Conservation (phyloP, 2,797 vertebrate genomes). For the Sebastes minor region DNA sequence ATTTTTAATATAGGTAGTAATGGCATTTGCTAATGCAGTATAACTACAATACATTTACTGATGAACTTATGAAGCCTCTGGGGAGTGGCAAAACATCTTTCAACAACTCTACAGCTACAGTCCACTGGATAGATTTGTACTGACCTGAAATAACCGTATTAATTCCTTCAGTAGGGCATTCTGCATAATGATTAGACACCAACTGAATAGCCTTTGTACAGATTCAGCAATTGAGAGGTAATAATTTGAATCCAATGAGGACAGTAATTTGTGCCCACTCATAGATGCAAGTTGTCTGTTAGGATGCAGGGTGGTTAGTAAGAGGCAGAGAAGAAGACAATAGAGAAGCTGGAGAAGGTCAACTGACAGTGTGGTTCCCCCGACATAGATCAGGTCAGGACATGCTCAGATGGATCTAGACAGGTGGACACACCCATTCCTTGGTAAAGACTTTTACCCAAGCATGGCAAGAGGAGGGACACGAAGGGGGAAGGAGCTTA, state of each 20-base stretch:
- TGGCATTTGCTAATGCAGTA: not conserved
- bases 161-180: not conserved
- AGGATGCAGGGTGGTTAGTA: slow-evolving; percentile 61
- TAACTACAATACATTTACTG: not conserved
- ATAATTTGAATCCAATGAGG: slow-evolving; percentile 9
- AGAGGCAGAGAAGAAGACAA: slow-evolving; percentile 58
- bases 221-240: slow-evolving; percentile 7
- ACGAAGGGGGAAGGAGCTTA: not conserved
- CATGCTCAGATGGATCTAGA: slow-evolving; percentile 73
- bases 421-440: slow-evolving; percentile 64
- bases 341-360: slow-evolving; percentile 40
- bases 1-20: not conserved
- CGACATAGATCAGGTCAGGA: slow-evolving; percentile 47
- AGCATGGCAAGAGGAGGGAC: slow-evolving; percentile 45
- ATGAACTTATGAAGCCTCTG: not conserved
- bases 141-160: not conserved
- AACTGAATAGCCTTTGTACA: not conserved
- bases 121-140: not conserved
- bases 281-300: slow-evolving; percentile 68
- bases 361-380: slow-evolving; percentile 21
- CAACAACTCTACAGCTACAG: not conserved
- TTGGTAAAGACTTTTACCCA: slow-evolving; percentile 52
- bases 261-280: slow-evolving; percentile 54
- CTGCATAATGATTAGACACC: slow-evolving; percentile 1
- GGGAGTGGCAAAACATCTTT: not conserved